A percentile compares a stretch with the other conserved stretches of the same genome.
Evolutionary conservation across 30 jellyfish, hydroid and myxozoan genomes (phyloP).

Genomic region (Cassiopea andromeda): DNA sequence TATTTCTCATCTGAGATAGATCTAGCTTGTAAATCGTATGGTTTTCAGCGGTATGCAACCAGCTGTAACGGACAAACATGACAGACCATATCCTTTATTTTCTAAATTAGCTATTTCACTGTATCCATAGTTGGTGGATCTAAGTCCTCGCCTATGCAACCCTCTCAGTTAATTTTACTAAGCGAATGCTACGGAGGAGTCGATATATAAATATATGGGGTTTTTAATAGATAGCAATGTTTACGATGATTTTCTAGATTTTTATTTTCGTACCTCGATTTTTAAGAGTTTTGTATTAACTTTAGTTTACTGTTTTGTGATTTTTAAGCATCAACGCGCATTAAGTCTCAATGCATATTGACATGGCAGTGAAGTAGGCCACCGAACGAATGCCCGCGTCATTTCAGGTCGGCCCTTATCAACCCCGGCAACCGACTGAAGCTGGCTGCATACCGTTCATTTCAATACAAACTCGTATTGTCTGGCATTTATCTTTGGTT

Average conservation of each 20-base stretch:
- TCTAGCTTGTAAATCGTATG: background rate
- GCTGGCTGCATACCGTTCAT: slow-evolving; percentile 23
- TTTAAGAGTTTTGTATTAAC: background rate
- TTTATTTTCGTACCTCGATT: background rate
- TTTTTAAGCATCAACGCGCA: slow-evolving; percentile 1
- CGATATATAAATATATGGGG: background rate
- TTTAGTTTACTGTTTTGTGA: background rate
- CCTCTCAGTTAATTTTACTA: too few relatives aligned
- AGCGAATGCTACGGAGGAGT: too few relatives aligned
- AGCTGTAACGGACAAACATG: background rate
- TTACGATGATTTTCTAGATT: background rate
- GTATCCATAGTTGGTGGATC: too few relatives aligned
- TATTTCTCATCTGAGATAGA: background rate
- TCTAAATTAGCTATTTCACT: too few relatives aligned
- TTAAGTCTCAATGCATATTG: slow-evolving; percentile 16
- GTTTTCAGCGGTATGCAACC: slow-evolving; percentile 20
- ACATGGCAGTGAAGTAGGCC: slow-evolving; percentile 2
- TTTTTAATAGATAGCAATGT: background rate
- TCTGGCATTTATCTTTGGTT: background rate
- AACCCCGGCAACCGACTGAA: background rate
- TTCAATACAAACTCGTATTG: background rate
- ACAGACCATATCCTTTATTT: too few relatives aligned
- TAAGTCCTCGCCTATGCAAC: too few relatives aligned
- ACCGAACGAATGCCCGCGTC: slow-evolving; percentile 37
- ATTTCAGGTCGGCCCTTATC: slow-evolving; percentile 15